Conservation (phyloP, 2,797 vertebrate species). For the Crotalus adamanteus region DNA sequence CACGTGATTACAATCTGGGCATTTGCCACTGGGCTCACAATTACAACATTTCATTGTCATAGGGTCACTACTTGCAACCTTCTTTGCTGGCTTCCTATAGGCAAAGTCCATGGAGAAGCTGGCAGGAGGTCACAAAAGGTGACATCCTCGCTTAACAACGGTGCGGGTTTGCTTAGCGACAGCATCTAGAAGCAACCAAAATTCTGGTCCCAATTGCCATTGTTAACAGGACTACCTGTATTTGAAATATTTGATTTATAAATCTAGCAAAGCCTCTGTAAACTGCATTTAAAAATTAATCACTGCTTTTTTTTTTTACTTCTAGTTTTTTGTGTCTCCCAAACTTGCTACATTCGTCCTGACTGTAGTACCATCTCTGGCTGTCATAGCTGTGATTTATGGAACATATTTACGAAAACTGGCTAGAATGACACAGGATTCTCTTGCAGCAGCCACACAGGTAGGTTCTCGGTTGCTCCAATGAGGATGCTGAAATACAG, state of each 20-base stretch:
- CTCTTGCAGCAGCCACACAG: conserved; percentile 93
- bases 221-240: not conserved
- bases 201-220: not conserved
- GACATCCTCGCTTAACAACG: not conserved
- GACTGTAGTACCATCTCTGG: conserved; percentile 88
- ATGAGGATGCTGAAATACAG: not conserved
- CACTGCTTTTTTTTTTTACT: conserved; percentile 35
- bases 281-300: conserved; percentile 11
- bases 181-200: not conserved
- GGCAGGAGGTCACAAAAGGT: not conserved
- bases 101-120: not conserved
- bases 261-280: not conserved
- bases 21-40: not conserved
- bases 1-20: not conserved
- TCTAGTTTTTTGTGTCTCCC: conserved; percentile 91
- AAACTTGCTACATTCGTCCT: conserved; percentile 88
- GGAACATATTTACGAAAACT: conserved; percentile 89
- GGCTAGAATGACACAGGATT: conserved; percentile 89
- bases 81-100: not conserved
- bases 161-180: not conserved
- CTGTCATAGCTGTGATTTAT: conserved; percentile 84
- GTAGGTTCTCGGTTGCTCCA: conserved; percentile 65
- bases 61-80: not conserved
- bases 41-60: not conserved
- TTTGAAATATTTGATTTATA: conserved; percentile 1